Conservation (phyloP, 2,113 vertebrate genomes). For the Ibidorhyncha struthersii region DNA sequence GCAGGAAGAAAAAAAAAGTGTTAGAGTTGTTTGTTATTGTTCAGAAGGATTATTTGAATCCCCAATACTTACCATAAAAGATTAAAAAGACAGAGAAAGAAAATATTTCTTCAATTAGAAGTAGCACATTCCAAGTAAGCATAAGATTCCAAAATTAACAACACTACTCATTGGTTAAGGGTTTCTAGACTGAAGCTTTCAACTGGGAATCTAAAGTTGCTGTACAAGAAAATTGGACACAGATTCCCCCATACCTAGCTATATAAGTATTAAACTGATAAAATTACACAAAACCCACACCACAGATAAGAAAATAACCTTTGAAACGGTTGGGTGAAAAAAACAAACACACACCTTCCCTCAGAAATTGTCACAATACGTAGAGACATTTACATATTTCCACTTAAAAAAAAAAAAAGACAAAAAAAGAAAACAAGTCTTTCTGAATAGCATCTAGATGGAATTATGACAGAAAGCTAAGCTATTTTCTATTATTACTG, state of each 20-base stretch:
- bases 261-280: neutral
- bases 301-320: neutral
- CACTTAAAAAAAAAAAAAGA: neutral
- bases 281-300: neutral
- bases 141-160: neutral
- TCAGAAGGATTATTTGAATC: neutral
- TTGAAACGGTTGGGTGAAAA: neutral
- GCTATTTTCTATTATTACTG: neutral
- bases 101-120: neutral
- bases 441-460: neutral
- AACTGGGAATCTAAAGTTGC: neutral
- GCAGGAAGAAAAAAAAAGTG: neutral
- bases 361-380: neutral
- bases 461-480: neutral
- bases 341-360: neutral
- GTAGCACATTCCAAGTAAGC: neutral
- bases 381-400: neutral
- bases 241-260: neutral
- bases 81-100: neutral
- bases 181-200: neutral
- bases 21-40: neutral
- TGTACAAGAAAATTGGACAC: neutral
- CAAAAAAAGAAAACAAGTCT: accelerated
- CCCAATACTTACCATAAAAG: neutral
- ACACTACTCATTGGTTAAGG: neutral